Evolutionary conservation across 2,797 vertebrate species (phyloP).

Genomic region (Mycteria americana): DNA sequence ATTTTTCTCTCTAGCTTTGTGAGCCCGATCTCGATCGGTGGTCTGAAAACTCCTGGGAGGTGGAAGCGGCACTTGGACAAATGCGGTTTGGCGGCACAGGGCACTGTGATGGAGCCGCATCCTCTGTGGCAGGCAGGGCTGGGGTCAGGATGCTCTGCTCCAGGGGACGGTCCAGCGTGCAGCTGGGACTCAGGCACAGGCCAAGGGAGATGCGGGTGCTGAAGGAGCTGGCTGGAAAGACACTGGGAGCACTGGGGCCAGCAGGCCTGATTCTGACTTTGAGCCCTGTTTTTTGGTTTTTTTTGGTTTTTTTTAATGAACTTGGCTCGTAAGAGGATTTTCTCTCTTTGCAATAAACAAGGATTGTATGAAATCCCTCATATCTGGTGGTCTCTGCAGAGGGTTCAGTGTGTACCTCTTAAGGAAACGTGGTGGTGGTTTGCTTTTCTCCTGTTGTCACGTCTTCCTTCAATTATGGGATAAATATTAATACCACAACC

Average conservation of each 20-base stretch:
- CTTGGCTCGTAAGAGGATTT: not conserved
- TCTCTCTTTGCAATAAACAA: not conserved
- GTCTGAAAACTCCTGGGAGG: not conserved
- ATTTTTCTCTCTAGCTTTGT: not conserved
- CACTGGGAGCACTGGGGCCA: not conserved
- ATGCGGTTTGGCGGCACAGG: fast-evolving
- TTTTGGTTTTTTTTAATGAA: not conserved
- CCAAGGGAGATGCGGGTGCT: fast-evolving
- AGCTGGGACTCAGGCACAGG: not conserved
- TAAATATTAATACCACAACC: conserved; percentile 49
- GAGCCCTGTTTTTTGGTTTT: fast-evolving
- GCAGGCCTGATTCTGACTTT: not conserved
- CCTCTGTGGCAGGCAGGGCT: not conserved
- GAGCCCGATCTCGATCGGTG: fast-evolving
- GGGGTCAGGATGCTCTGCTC: not conserved
- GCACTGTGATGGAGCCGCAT: not conserved
- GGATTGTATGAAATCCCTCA: not conserved
- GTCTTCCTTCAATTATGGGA: conserved; percentile 39
- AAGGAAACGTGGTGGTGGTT: not conserved
- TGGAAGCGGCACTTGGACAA: not conserved
- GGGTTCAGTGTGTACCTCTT: not conserved
- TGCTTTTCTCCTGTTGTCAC: conserved; percentile 16
- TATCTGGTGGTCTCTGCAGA: not conserved
- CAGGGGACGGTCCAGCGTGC: not conserved
- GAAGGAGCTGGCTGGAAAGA: not conserved